A percentile compares a stretch with the other conserved stretches of the same genome.
Conservation (phyloP, 2,888 invertebrate species). For the Drosophila neutralis region DNA sequence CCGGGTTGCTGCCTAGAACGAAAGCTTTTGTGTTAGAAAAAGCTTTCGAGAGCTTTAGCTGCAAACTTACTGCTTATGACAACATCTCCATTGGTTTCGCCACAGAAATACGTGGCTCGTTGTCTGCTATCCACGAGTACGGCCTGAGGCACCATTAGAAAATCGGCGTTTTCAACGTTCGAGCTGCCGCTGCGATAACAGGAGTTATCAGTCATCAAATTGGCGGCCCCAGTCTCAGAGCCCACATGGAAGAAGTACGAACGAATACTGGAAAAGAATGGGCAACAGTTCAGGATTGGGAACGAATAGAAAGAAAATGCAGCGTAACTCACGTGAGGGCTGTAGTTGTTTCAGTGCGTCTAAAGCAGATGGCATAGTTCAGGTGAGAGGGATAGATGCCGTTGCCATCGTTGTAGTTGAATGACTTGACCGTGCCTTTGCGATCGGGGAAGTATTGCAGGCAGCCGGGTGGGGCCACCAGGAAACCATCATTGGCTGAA, state of each 20-base stretch:
- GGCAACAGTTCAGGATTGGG: not conserved
- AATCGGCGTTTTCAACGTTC: constrained; percentile 85
- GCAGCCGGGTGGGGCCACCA: constrained; percentile 77
- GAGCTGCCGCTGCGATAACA: constrained; percentile 86
- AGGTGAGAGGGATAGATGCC: constrained; percentile 87
- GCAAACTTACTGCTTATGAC: constrained; percentile 73
- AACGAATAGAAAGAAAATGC: not conserved
- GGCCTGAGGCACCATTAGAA: constrained; percentile 86
- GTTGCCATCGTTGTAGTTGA: constrained; percentile 87
- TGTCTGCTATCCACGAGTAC: constrained; percentile 85
- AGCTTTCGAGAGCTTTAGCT: constrained; percentile 29
- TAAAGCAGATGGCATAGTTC: constrained; percentile 88
- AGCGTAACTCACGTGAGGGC: constrained; percentile 60
- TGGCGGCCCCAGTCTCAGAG: constrained; percentile 29
- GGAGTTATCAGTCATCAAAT: constrained; percentile 83
- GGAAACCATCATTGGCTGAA: constrained; percentile 65
- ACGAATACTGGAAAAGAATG: constrained; percentile 38
- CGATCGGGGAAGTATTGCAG: constrained; percentile 76
- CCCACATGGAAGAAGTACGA: constrained; percentile 75
- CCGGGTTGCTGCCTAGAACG: constrained; percentile 86
- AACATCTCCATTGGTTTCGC: constrained; percentile 62
- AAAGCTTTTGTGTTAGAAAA: not conserved
- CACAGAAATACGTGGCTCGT: constrained; percentile 80
- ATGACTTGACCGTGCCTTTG: constrained; percentile 80
- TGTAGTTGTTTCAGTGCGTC: constrained; percentile 76